Base-by-base conservation (phyloP, 2,888 invertebrate genomes). In the Eubasilissa splendida region DNA sequence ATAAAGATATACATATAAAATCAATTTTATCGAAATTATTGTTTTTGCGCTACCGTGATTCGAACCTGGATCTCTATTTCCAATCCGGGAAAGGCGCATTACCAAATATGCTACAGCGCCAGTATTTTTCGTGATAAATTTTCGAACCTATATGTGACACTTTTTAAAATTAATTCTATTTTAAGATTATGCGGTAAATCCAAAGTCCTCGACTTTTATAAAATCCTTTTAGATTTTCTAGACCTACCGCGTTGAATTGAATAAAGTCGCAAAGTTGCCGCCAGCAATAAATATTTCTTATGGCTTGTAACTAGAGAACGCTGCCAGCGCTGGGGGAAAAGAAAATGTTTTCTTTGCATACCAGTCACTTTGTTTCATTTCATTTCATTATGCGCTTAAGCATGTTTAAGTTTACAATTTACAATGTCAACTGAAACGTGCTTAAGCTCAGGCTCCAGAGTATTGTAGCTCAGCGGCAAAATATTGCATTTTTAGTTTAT, bases 241-340 rank as follows among this genome's bases (percentile, higher is more conserved):
- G 22, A 22, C 22, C 22, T 22, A 22, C 58, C 33, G 14, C n/a
- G 53, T 54, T 9, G 58, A 66, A 75, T 80, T 80, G 79, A 76
- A 76, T 80, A 75, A 80, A 80, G 79, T 80, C 75, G 75, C 79
- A n/a, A 58, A 22, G 12, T 63, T 63, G 68, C 53, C 33, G 3
- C 9, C 42, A 3, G 79, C 76, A 56, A 80, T 80, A 80, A 80
- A 80, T 80, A 80, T 80, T 80, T 73, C 76, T 80, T 80, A 75
- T 74, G 50, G 75, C 65, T 31, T 74, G 74, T 65, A 66, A 65
- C 59, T 14, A 31, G 66, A 75, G 56, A 56, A 58, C 74, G 50
- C 58, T 66, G 79, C 42, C 22, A 52, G 63, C 42, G 42, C 33
- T 14, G 14, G n/a, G 60, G 63, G 68, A 1, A 31, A 77, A 50